Base-by-base conservation (phyloP, 2,888 invertebrate species). In the Cryptocephalus moraei region DNA sequence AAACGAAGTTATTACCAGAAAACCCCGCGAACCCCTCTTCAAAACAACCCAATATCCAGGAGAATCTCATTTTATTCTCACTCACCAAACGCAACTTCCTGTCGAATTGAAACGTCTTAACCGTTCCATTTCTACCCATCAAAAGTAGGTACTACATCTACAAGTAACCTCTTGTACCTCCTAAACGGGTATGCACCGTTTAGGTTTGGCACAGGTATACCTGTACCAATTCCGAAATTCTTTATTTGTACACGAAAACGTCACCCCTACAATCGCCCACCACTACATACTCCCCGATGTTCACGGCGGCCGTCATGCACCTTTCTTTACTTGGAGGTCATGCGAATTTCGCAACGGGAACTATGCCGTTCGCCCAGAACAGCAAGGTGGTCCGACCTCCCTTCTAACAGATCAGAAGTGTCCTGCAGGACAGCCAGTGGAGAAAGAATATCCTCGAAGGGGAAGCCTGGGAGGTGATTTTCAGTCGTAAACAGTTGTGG, bases 231-330 rank as follows among this genome's bases (percentile, higher is more conserved):
- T 68, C 52, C 8, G 60, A 64, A 56, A 64, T 64, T 0, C 64
- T 53, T 13, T 64, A 46, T 41, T 56, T 49, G 62, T 76, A 88
- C 4, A 84, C 61, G 69, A 85, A 79, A 40, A 91, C 65, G 63
- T 80, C 82, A 1, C 92, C 91, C 63, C 80, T 79, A 58, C 91
- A 77, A 65, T 89, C 88, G 13, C 91, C 88, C 49, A 84, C 75
- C n/a, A 64, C 54, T 36, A 61, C 46, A 36, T 55, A 43, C 31
- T 59, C 45, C 11, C 55, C 44, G 8, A 49, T 48, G 39, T 54
- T 45, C 36, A 53, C 56, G 6, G 67, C 68, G 33, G 62, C 49
- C 4, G 66, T 69, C 1, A 62, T 58, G 62, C 67, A 66, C 45
- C 82, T 75, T 64, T 91, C 87, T 66, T n/a, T n/a, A n/a, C n/a